Evolutionary conservation across 1,140 invertebrate genomes (phyloP).

Genomic region (Zeugodacus cucurbitae): DNA sequence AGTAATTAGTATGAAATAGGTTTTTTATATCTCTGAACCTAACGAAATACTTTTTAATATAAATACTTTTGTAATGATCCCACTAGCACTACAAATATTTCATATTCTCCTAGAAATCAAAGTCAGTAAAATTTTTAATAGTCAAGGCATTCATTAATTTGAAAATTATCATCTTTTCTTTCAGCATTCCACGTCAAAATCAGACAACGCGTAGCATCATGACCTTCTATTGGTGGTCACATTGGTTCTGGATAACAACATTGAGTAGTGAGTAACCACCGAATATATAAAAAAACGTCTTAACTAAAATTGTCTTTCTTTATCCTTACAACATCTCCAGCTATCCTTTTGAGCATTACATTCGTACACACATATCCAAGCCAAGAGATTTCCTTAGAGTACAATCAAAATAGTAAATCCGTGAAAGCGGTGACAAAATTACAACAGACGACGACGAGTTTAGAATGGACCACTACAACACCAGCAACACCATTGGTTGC

Average conservation of each 20-base stretch:
- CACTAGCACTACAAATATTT: no score
- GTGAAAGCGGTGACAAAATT: constrained; percentile 53
- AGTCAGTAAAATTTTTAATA: neutral
- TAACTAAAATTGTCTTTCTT: constrained; percentile 38
- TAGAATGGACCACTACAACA: constrained; percentile 49
- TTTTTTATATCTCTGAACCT: no score
- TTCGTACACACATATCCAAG: constrained; percentile 62
- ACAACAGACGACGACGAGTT: constrained; percentile 55
- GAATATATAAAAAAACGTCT: neutral
- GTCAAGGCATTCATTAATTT: neutral
- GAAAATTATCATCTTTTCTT: constrained; percentile 34
- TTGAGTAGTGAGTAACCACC: constrained; percentile 50
- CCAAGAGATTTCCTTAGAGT: constrained; percentile 50
- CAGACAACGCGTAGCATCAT: constrained; percentile 67
- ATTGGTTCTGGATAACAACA: constrained; percentile 77
- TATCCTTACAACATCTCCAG: constrained; percentile 41
- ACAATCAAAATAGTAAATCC: constrained; percentile 42
- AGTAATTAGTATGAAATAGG: no score
- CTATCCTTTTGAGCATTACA: constrained; percentile 47
- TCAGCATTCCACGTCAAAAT: constrained; percentile 42
- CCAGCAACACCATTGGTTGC: constrained; percentile 8
- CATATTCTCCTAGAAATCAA: no score
- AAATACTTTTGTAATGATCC: no score
- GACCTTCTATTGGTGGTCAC: constrained; percentile 78
- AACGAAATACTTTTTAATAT: no score